phyloP scores from a whole-genome alignment of 2,888 invertebrate species.

The Brachyopa scutellaris region DNA sequence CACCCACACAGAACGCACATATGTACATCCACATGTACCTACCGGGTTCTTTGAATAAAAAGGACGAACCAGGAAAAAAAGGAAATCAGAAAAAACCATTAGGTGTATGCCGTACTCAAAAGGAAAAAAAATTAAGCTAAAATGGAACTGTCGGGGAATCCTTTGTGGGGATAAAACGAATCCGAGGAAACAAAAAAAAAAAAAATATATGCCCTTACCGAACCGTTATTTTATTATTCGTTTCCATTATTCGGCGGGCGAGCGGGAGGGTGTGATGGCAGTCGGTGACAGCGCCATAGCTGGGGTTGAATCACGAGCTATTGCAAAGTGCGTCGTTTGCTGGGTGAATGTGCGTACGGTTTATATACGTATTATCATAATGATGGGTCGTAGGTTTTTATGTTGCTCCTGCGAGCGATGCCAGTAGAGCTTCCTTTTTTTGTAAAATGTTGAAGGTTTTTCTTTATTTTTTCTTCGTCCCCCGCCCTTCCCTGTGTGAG shows the following conservation, averaged over 20 bases:
- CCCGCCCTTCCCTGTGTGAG: background rate
- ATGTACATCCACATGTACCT: background rate
- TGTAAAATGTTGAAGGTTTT: conserved; percentile 32
- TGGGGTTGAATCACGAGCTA: conserved; percentile 59
- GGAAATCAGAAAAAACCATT: conserved; percentile 49
- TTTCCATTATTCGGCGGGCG: conserved; percentile 58
- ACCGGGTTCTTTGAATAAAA: conserved; percentile 29
- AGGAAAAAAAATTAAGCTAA: background rate
- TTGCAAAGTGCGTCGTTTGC: conserved; percentile 64
- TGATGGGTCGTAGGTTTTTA: conserved; percentile 69
- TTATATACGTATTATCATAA: conserved; percentile 69
- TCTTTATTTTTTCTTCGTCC: background rate
- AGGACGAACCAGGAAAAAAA: conserved; percentile 35
- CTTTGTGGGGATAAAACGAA: conserved; percentile 30
- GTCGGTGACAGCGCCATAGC: conserved; percentile 43
- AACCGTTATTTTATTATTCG: conserved; percentile 67
- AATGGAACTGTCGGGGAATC: conserved; percentile 24
- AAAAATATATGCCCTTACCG: conserved; percentile 13
- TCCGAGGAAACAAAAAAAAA: conserved; percentile 2
- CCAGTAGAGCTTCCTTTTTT: conserved; percentile 21
- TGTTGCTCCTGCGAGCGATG: conserved; percentile 31
- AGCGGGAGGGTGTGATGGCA: conserved; percentile 7
- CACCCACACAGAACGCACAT: conserved; percentile 16
- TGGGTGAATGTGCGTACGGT: conserved; percentile 57
- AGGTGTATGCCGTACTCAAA: conserved; percentile 28